phyloP scores from a whole-genome alignment of 2,888 invertebrate species.

The Rambutsinella grinnellia region DNA sequence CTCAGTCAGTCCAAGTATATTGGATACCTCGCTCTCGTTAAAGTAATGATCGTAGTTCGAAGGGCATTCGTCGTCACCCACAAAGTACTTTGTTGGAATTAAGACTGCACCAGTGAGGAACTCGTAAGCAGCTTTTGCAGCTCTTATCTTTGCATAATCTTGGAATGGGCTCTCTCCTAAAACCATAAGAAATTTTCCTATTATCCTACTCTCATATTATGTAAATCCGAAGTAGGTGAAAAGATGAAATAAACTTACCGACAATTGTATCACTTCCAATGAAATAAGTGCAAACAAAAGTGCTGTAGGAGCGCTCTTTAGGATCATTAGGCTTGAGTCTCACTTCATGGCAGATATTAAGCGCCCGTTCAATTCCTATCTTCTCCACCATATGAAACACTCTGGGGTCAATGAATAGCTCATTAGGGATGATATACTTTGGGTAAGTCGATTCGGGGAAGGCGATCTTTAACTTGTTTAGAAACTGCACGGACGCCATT shows the following conservation, averaged over 20 bases:
- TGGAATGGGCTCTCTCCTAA: background rate
- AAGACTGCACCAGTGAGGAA: background rate
- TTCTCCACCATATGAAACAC: conserved; percentile 12
- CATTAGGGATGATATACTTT: background rate
- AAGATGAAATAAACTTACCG: conserved; percentile 1
- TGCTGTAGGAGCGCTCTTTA: background rate
- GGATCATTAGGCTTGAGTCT: background rate
- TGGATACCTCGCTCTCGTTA: conserved; percentile 10
- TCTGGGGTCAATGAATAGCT: conserved; percentile 21
- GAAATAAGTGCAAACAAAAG: conserved; percentile 3
- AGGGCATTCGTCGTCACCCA: conserved; percentile 5
- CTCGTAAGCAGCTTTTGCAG: conserved; percentile 6
- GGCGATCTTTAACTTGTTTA: background rate
- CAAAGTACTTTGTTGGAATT: conserved; percentile 4
- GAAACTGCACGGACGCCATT: conserved; percentile 14
- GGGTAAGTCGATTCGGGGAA: background rate
- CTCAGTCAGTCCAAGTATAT: background rate
- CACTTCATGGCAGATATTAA: background rate
- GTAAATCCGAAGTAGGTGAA: no score
- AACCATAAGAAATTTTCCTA: background rate
- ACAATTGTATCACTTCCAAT: conserved; percentile 5
- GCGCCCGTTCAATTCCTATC: background rate
- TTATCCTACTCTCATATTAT: background rate
- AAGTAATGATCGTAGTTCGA: background rate
- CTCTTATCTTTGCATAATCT: conserved; percentile 8